Conservation (phyloP, 1,140 invertebrate genomes). For the Pteromalus puparum region DNA sequence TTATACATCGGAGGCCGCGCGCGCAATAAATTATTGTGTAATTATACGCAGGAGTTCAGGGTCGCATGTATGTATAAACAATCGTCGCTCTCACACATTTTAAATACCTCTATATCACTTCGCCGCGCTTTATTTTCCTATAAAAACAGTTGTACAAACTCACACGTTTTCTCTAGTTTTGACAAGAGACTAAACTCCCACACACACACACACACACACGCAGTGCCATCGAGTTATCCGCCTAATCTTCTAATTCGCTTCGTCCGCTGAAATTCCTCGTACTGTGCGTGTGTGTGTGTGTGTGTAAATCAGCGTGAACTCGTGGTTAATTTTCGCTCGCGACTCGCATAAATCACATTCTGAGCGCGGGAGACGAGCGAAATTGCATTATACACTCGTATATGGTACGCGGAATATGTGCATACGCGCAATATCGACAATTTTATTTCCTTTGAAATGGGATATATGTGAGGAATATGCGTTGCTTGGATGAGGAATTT, state of each 20-base stretch:
- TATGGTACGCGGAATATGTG: no score
- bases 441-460: no score
- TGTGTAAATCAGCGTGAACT: conserved; percentile 37
- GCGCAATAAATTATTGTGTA: background rate
- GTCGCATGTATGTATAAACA: background rate
- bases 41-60: background rate
- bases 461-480: no score
- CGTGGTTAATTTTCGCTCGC: conserved; percentile 32
- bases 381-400: background rate
- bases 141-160: background rate
- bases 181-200: no score
- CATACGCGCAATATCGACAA: no score
- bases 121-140: background rate
- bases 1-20: background rate
- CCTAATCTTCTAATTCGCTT: conserved; percentile 1
- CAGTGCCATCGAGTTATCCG: background rate
- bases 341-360: conserved; percentile 29
- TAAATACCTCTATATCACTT: background rate
- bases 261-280: background rate
- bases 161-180: background rate
- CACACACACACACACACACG: background rate
- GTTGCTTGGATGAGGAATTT: background rate
- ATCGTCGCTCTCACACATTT: no score
- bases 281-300: background rate
- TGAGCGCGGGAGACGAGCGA: background rate